Evolutionary conservation across 2,888 invertebrate genomes (phyloP).

Genomic region (Xestia rhomboidea): DNA sequence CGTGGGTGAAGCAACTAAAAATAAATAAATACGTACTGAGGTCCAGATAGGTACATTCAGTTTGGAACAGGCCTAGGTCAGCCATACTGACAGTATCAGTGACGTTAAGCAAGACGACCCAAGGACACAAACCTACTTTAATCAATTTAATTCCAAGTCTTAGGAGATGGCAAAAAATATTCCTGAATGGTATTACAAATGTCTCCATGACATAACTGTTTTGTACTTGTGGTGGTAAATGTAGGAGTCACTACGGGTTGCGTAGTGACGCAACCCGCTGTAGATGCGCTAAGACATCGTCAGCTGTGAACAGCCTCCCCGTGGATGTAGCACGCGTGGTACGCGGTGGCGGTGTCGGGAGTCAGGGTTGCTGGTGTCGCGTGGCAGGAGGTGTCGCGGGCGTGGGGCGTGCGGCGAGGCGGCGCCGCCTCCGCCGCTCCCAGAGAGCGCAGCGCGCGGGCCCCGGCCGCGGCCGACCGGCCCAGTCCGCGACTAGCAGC

Average conservation of each 20-base stretch:
- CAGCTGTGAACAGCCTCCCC: neutral
- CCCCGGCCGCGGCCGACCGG: slow-evolving; percentile 59
- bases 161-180: neutral
- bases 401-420: slow-evolving; percentile 64
- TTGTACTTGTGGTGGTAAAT: neutral
- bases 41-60: neutral
- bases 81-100: neutral
- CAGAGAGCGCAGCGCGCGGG: slow-evolving; percentile 57
- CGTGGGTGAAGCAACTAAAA: neutral
- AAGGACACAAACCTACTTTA: neutral
- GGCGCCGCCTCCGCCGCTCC: slow-evolving; percentile 62
- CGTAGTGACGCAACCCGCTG: neutral
- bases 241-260: too few species aligned
- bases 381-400: slow-evolving; percentile 62
- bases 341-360: neutral
- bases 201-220: neutral
- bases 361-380: slow-evolving; percentile 40
- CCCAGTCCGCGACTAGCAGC: slow-evolving; percentile 68
- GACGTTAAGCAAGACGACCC: neutral
- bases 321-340: slow-evolving; percentile 1
- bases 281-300: neutral
- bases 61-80: neutral
- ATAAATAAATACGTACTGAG: neutral
- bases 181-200: neutral
- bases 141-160: neutral